Evolutionary conservation across 2,888 invertebrate species (phyloP).

Genomic region (Silvanus unidentatus): DNA sequence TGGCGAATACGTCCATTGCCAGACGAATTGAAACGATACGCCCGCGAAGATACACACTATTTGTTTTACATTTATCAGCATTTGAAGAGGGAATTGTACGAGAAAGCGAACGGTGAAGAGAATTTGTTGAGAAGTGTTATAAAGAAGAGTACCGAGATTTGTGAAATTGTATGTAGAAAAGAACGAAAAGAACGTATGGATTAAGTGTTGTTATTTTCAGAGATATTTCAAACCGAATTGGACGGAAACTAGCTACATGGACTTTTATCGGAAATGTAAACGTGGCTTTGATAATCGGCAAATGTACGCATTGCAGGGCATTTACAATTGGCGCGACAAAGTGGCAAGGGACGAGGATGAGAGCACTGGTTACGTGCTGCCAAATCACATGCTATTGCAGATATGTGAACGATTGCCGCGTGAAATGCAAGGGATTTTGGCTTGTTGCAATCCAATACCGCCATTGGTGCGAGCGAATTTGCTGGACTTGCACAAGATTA

Average conservation of each 20-base stretch:
- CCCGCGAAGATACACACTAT: constrained; percentile 92
- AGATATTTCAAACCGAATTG: constrained; percentile 74
- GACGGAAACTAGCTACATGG: constrained; percentile 63
- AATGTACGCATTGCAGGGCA: constrained; percentile 69
- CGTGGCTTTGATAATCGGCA: constrained; percentile 81
- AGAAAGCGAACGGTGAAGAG: constrained; percentile 53
- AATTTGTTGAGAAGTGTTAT: constrained; percentile 67
- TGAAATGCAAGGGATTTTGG: constrained; percentile 87
- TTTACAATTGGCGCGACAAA: constrained; percentile 85
- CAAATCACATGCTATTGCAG: constrained; percentile 92
- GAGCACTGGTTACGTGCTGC: constrained; percentile 79
- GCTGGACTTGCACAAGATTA: constrained; percentile 58
- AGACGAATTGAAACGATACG: constrained; percentile 73
- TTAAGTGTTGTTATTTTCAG: constrained; percentile 43
- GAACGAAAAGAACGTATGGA: too few relatives aligned
- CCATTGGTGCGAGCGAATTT: constrained; percentile 57
- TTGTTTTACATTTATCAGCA: constrained; percentile 82
- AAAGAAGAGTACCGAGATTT: constrained; percentile 67
- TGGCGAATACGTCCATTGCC: constrained; percentile 91
- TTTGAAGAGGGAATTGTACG: constrained; percentile 68
- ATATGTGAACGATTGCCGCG: constrained; percentile 83
- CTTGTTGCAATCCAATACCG: constrained; percentile 91
- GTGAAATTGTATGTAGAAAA: constrained; percentile 56
- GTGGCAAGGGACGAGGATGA: constrained; percentile 86
- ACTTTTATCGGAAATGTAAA: constrained; percentile 71